These are phyloP conservation scores for Clarias fuscus DNA, from an alignment of 2,797 vertebrate genomes.

Conservation along the genomic window DNA sequence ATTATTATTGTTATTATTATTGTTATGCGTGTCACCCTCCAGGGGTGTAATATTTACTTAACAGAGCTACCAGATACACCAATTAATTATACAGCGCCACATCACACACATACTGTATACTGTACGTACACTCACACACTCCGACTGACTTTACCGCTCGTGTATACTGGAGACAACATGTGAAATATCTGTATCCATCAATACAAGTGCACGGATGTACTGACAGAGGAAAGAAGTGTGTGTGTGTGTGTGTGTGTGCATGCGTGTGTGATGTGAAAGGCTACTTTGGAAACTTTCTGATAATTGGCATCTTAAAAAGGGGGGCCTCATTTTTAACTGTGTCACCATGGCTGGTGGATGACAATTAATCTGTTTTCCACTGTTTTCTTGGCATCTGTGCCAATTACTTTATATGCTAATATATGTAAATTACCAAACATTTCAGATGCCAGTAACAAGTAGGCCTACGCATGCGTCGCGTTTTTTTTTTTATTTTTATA, in stretches of 20 bases:
- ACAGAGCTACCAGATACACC: not conserved
- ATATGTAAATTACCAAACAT: constrained; percentile 80
- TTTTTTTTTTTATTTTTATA: constrained; percentile 61
- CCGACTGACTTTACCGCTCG: not conserved
- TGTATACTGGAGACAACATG: not conserved
- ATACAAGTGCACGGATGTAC: too few relatives aligned
- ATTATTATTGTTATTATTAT: not conserved
- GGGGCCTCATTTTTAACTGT: constrained; percentile 79
- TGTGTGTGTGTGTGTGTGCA: not conserved
- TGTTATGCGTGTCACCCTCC: not conserved
- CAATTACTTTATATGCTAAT: constrained; percentile 87
- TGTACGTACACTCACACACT: too few relatives aligned
- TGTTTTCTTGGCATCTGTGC: constrained; percentile 84
- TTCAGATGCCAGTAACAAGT: constrained; percentile 78
- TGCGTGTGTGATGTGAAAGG: constrained; percentile 64
- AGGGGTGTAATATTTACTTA: not conserved
- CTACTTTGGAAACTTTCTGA: constrained; percentile 80
- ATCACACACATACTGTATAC: not conserved
- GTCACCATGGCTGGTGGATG: constrained; percentile 78
- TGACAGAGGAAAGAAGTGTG: not conserved
- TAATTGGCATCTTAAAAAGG: constrained; percentile 81
- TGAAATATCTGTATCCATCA: not conserved
- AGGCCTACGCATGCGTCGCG: constrained; percentile 68
- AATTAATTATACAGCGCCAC: not conserved
- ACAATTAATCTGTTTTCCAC: constrained; percentile 83